phyloP scores from a whole-genome alignment of 2,888 invertebrate species.

The Sericinus montela region DNA sequence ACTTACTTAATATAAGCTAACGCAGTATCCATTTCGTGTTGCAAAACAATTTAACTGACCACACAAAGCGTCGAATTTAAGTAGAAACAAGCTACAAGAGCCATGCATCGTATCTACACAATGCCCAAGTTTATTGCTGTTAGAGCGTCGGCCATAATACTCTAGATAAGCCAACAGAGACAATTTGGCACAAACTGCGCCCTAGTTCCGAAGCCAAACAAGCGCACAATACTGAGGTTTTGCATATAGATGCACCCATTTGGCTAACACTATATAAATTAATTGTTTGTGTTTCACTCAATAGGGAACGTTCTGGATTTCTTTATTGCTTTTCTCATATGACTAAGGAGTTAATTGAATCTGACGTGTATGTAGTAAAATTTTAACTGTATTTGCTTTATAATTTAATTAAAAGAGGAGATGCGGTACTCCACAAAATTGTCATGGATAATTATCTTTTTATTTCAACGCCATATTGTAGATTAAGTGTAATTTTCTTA shows the following conservation, averaged over 20 bases:
- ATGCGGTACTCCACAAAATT: too few species aligned
- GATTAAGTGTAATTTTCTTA: too few species aligned
- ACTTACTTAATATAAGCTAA: conserved; percentile 9
- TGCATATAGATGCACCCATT: conserved; percentile 76
- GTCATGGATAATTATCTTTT: too few species aligned
- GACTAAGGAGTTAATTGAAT: conserved; percentile 11
- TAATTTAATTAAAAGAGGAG: too few species aligned
- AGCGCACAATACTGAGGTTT: conserved; percentile 63
- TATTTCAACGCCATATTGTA: too few species aligned
- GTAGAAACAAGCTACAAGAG: conserved; percentile 46
- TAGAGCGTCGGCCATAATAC: conserved; percentile 64
- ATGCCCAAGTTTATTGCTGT: conserved; percentile 65
- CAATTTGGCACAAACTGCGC: conserved; percentile 75
- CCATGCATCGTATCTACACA: conserved; percentile 53
- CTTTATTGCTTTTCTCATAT: conserved; percentile 6
- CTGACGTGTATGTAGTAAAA: too few species aligned
- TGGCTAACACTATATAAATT: conserved; percentile 72
- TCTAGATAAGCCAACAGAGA: conserved; percentile 75
- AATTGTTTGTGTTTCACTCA: conserved; percentile 66
- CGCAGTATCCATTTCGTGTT: conserved; percentile 8
- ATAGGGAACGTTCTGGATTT: conserved; percentile 40
- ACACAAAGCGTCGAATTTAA: conserved; percentile 41
- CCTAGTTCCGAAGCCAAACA: conserved; percentile 70
- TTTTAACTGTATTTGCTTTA: too few species aligned
- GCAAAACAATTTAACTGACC: conserved; percentile 20